These are phyloP conservation scores for Hippocampus mohnikei DNA, from an alignment of 2,113 vertebrate genomes.

Conservation along the genomic window DNA sequence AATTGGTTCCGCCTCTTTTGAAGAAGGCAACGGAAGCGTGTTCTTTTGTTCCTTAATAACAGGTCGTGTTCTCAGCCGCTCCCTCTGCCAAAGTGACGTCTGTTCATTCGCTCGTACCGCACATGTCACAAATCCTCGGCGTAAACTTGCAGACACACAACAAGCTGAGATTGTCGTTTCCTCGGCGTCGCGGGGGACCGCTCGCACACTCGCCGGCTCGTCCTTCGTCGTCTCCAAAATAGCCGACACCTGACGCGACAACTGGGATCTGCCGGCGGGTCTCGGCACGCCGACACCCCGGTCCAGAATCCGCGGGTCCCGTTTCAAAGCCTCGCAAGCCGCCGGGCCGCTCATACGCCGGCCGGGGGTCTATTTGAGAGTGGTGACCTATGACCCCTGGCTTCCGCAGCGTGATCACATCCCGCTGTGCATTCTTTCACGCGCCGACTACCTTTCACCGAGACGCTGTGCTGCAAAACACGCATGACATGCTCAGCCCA, in stretches of 20 bases:
- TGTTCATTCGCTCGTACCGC: neutral
- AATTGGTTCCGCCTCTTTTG: slow-evolving; percentile 59
- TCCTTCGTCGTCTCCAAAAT: slow-evolving; percentile 63
- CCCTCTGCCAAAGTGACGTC: neutral
- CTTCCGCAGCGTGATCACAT: slow-evolving; percentile 52
- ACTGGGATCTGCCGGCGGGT: slow-evolving; percentile 68
- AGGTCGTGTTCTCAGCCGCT: neutral
- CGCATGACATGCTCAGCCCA: slow-evolving; percentile 37
- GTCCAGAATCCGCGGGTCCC: slow-evolving; percentile 44
- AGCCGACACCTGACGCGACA: slow-evolving; percentile 82
- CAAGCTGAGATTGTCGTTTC: neutral
- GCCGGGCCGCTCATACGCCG: slow-evolving; percentile 53
- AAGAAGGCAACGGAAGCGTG: slow-evolving; percentile 28
- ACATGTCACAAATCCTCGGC: neutral
- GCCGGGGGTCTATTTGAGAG: slow-evolving; percentile 70
- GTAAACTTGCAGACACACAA: neutral
- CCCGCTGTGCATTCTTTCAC: slow-evolving; percentile 58
- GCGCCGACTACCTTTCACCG: slow-evolving; percentile 24
- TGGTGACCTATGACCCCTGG: slow-evolving; percentile 54
- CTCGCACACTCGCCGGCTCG: slow-evolving; percentile 23
- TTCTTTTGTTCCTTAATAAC: slow-evolving; percentile 40
- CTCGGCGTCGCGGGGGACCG: neutral
- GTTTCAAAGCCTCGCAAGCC: slow-evolving; percentile 79
- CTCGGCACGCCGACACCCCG: slow-evolving; percentile 47
- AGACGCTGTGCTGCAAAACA: slow-evolving; percentile 30